Conservation (phyloP, 2,888 invertebrate genomes). For the Horisme vitalbata region DNA sequence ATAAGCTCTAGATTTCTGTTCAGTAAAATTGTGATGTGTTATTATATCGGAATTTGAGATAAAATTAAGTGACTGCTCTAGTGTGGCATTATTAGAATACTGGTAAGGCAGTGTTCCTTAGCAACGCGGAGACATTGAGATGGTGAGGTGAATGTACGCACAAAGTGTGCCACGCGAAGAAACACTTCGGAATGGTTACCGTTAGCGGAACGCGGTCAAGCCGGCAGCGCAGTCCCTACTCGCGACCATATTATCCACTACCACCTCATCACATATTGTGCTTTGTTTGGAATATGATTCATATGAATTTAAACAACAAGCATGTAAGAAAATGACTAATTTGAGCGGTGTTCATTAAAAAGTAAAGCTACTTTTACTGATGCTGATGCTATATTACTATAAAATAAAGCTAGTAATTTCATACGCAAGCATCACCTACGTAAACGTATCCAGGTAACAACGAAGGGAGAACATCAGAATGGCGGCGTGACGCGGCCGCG, state of each 20-base stretch:
- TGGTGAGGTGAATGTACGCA: conserved; percentile 80
- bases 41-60: no score
- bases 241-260: conserved; percentile 51
- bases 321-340: no score
- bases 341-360: no score
- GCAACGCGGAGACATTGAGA: conserved; percentile 59
- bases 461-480: conserved; percentile 14
- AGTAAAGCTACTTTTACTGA: neutral
- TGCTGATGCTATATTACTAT: neutral
- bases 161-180: conserved; percentile 80
- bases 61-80: conserved; percentile 10
- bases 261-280: conserved; percentile 52
- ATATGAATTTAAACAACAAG: conserved; percentile 4
- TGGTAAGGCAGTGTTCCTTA: conserved; percentile 32
- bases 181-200: conserved; percentile 79
- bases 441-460: neutral
- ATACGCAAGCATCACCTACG: neutral
- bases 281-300: conserved; percentile 1
- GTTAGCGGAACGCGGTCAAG: conserved; percentile 82
- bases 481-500: no score
- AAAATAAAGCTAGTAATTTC: neutral
- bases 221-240: conserved; percentile 61
- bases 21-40: no score
- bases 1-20: no score
- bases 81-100: conserved; percentile 28